Base-by-base conservation (phyloP, 1,140 invertebrate genomes). In the Piezodorus guildinii region DNA sequence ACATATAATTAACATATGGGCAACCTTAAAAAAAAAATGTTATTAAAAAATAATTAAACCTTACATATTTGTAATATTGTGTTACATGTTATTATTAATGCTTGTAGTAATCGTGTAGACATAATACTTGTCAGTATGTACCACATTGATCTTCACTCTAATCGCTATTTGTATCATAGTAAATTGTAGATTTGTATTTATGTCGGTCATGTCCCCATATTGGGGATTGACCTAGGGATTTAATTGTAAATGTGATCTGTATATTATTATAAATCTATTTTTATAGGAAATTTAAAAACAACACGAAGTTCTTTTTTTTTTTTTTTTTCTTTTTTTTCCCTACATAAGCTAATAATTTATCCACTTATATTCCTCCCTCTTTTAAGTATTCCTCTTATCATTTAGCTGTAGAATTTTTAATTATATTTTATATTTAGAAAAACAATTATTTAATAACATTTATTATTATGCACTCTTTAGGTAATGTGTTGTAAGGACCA, bases 241-340 rank as follows among this genome's bases (percentile, higher is more conserved):
- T 61, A 43, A 23, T 66, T 66, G 65, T 68, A 68, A 60, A 68
- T 68, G 64, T 68, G 67, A 62, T 65, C 61, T 68, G 64, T 68
- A 59, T 49, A 62, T 65, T 60, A 68, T 65, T 65, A 68, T 65
- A 65, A 65, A 65, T 65, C 61, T 68, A 68, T 67, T 67, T 67
- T 65, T 68, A 68, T 65, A 65, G 64, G 64, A 65, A 68, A 64
- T 45, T 56, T 46, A 14, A 59, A 25, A 49, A 49, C 46, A 49
- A 21, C 46, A 49, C 14, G n/a, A 17, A 49, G 21, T 19, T 17
- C 17, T 17, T 49, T 19, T 30, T 3, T 49, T 49, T 8, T 19
- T 10, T 19, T 49, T n/a, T 17, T 17, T 49, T 21, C 12, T 10
- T 19, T 49, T n/a, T 17, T 17, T 49, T 21, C 12, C 46, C 46